phyloP scores from a whole-genome alignment of 64 coral and sea anemone genomes.

The Porites lutea region DNA sequence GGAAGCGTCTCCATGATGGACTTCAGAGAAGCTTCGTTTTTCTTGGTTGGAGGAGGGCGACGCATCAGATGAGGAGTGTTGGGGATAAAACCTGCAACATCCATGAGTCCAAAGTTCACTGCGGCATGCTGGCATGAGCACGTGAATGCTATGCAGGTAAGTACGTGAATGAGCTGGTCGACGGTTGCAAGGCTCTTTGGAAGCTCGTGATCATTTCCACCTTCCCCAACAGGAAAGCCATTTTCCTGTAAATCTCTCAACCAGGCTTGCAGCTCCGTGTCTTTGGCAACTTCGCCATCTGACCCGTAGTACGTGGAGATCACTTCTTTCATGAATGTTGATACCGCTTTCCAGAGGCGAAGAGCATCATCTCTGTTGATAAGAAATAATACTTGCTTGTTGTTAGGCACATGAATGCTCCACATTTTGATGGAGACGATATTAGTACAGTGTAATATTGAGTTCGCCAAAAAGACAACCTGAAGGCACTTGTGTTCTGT shows the following conservation, averaged over 20 bases:
- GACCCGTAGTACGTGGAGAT: not conserved
- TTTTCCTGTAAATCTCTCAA: conserved; percentile 73
- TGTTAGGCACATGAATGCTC: too few relatives aligned
- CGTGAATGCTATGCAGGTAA: conserved; percentile 83
- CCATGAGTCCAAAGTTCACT: conserved; percentile 86
- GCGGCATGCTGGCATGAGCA: conserved; percentile 85
- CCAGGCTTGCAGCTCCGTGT: conserved; percentile 59
- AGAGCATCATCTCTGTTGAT: not conserved
- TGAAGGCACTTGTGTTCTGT: too few relatives aligned
- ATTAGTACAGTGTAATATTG: too few relatives aligned
- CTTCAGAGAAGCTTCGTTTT: conserved; percentile 66
- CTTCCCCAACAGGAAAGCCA: conserved; percentile 55
- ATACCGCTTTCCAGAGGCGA: not conserved
- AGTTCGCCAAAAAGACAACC: too few relatives aligned
- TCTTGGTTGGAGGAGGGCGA: conserved; percentile 80
- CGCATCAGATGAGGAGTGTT: conserved; percentile 73
- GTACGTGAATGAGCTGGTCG: conserved; percentile 63
- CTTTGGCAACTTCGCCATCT: conserved; percentile 21
- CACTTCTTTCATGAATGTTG: not conserved
- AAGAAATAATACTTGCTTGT: too few relatives aligned
- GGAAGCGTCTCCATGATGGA: conserved; percentile 80
- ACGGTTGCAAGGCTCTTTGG: conserved; percentile 51
- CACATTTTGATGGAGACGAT: too few relatives aligned
- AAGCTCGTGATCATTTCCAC: conserved; percentile 67
- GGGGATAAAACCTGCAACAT: conserved; percentile 73